Conservation (phyloP, 2,113 vertebrate species). For the Nestor notabilis region DNA sequence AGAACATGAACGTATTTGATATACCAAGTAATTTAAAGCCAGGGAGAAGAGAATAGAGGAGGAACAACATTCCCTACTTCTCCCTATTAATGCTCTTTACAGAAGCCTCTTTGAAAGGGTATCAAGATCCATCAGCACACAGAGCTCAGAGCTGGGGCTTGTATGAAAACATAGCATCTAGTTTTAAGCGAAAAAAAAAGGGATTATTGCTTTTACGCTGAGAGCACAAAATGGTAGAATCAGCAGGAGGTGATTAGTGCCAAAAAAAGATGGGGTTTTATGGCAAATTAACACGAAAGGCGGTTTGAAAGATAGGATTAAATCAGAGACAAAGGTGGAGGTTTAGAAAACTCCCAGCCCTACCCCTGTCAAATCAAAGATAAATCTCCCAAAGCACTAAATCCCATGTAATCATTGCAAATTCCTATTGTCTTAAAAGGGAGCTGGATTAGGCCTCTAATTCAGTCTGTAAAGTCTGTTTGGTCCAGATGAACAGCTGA, state of each 20-base stretch:
- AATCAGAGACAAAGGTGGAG: constrained; percentile 6
- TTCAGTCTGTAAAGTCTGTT: constrained; percentile 36
- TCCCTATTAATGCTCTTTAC: not conserved
- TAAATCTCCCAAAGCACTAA: constrained; percentile 24
- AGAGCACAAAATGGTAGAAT: constrained; percentile 14
- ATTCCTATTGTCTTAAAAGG: constrained; percentile 14
- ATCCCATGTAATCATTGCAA: constrained; percentile 11
- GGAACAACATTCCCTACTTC: not conserved
- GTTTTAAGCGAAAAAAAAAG: not conserved
- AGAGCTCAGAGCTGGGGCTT: constrained; percentile 7
- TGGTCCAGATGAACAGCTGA: constrained; percentile 1
- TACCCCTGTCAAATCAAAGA: constrained; percentile 1
- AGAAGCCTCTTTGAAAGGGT: not conserved
- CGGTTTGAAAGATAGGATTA: not conserved
- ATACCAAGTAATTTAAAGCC: not conserved
- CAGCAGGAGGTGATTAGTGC: not conserved
- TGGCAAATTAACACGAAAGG: not conserved
- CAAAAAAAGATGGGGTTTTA: not conserved
- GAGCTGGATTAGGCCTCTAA: constrained; percentile 63
- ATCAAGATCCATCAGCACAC: constrained; percentile 33
- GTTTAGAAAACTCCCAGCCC: constrained; percentile 4
- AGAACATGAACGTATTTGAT: not conserved
- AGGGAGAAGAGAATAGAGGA: not conserved
- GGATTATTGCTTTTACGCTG: constrained; percentile 51
- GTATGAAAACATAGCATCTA: not conserved